Base-by-base conservation (phyloP, 2,797 vertebrate genomes). In the Phyllotis vaccarum region DNA sequence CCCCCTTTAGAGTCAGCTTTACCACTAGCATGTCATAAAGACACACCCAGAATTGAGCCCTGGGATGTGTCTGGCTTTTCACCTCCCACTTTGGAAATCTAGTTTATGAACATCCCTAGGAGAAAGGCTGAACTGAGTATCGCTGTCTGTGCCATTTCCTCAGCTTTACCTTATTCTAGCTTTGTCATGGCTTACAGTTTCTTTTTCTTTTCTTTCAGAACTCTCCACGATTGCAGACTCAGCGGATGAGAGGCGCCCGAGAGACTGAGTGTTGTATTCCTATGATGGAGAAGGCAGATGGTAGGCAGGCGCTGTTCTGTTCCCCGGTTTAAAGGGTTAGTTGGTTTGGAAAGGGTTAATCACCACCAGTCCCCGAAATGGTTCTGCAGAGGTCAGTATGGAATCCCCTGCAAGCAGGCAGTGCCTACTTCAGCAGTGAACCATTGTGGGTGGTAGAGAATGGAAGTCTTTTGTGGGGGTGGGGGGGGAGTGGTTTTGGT, bases 241-340 rank as follows among this genome's bases (percentile, higher is more conserved):
- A 1, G 93, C 40, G 74, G 88, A 97, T 98, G 98, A 98, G 98
- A 97, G 80, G 97, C 88, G 70, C 93, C 96, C 97, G 98, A 98
- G 94, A 93, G 66, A 90, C 86, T 16, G 10, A 74, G 6, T 22
- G 9, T n/a, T 78, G 56, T 49, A 1, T 54, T 75, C 60, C 37
- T 68, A 93, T 56, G 79, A 99, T 99, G 99, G 99, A 99, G 97
- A 98, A 97, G 95, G 96, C 98, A 66, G 97, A 98, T 62, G 98
- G 99, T 99, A 99, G 19, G 98, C 86, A 80, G n/a, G 6, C 0
- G 1, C 62, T 54, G 83, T 52, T 34, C 80, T 56, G 11, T 64
- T 66, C 37, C 52, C 40, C 72, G 60, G 31, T 19, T 74, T 70
- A 78, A 86, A 43, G 72, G 66, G 81, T 27, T 52, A n/a, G 12